These are phyloP conservation scores for Tinamus guttatus DNA, from an alignment of 2,113 vertebrate species.

Conservation along the genomic window DNA sequence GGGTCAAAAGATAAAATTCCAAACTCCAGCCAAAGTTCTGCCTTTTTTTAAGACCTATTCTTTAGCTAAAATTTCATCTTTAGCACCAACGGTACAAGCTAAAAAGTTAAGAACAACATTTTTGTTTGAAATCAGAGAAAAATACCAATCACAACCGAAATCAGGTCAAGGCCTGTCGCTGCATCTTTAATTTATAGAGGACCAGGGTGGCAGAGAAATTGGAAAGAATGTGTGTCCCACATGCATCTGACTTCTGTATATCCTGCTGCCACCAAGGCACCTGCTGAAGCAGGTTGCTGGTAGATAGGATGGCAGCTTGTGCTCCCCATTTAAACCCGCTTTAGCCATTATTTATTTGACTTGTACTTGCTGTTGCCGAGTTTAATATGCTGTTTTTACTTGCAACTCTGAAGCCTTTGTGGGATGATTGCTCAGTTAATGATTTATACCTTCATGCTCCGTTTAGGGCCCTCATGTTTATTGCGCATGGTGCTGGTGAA, in stretches of 20 bases:
- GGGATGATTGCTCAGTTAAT: constrained; percentile 1
- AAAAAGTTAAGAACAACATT: background rate
- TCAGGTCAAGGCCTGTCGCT: background rate
- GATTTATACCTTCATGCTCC: constrained; percentile 29
- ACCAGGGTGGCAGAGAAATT: background rate
- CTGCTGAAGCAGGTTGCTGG: rapidly evolving
- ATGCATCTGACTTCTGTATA: background rate
- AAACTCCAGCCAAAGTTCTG: background rate
- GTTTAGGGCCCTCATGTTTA: constrained; percentile 89
- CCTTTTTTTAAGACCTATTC: background rate
- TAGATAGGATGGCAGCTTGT: background rate
- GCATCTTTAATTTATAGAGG: background rate
- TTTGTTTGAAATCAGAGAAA: background rate
- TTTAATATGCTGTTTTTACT: background rate
- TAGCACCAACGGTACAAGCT: background rate
- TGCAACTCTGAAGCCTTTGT: background rate
- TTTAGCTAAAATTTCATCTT: background rate
- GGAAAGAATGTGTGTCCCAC: background rate
- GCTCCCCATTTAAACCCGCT: background rate
- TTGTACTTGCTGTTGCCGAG: background rate
- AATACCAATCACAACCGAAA: background rate
- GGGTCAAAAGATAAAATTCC: background rate
- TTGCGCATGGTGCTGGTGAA: constrained; percentile 92
- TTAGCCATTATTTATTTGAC: background rate
- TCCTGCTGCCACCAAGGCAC: background rate